These are phyloP conservation scores for Characodon lateralis DNA, from an alignment of 2,797 vertebrate species.

Conservation along the genomic window DNA sequence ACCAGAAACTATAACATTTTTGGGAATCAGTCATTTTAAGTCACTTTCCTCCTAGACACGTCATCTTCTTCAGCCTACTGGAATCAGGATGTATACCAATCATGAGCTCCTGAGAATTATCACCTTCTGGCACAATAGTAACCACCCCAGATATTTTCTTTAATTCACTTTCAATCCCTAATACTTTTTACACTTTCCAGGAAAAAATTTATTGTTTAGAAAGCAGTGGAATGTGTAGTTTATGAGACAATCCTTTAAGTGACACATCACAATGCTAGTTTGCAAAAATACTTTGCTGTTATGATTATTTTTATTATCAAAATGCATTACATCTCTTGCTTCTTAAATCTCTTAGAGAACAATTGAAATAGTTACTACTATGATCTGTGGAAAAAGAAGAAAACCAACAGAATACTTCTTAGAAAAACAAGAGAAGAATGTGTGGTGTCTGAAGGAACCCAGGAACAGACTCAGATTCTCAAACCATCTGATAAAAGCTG, in stretches of 20 bases:
- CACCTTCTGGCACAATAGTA: background rate
- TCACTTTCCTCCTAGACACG: too few species aligned
- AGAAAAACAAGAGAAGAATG: constrained; percentile 60
- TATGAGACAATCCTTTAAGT: constrained; percentile 9
- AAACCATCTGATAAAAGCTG: constrained; percentile 50
- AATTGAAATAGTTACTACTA: constrained; percentile 90
- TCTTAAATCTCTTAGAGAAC: constrained; percentile 79
- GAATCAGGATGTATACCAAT: too few species aligned
- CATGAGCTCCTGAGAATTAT: background rate
- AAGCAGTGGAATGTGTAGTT: background rate
- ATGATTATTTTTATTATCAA: constrained; percentile 99
- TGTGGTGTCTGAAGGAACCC: constrained; percentile 32
- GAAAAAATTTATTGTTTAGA: background rate
- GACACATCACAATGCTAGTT: constrained; percentile 59
- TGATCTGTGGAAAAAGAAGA: constrained; percentile 85
- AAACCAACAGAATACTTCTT: constrained; percentile 62
- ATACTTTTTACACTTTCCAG: background rate
- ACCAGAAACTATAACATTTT: too few species aligned
- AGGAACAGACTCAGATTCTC: constrained; percentile 57
- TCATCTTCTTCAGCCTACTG: too few species aligned
- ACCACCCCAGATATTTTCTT: background rate
- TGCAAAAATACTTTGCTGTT: constrained; percentile 82
- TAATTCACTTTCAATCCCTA: background rate
- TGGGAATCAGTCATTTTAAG: too few species aligned
- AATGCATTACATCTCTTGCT: constrained; percentile 93